Conservation (phyloP, 2,888 invertebrate genomes). For the Plagodis dolabraria region DNA sequence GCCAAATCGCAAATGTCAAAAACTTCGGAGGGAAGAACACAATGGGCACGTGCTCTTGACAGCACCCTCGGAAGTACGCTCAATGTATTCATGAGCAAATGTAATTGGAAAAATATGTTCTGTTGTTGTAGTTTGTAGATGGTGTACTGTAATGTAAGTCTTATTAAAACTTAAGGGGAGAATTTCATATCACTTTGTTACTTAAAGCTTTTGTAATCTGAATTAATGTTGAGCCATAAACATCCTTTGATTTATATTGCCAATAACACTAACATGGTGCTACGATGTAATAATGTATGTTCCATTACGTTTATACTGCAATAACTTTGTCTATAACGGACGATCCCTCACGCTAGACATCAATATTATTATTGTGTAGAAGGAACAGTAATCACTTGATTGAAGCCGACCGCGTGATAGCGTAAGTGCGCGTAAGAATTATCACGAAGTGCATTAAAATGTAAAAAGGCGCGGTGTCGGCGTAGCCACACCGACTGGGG, state of each 20-base stretch:
- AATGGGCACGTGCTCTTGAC: constrained; percentile 42
- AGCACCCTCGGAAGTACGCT: constrained; percentile 48
- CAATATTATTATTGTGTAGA: constrained; percentile 23
- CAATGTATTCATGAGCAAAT: constrained; percentile 46
- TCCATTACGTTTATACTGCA: constrained; percentile 23
- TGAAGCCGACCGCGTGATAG: constrained; percentile 40
- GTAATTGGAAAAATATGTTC: constrained; percentile 39
- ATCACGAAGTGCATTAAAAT: constrained; percentile 53
- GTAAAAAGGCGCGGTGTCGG: constrained; percentile 58
- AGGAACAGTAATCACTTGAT: constrained; percentile 38
- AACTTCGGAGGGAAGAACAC: constrained; percentile 47
- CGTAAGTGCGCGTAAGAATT: constrained; percentile 39
- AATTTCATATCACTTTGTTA: constrained; percentile 9
- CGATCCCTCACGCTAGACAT: constrained; percentile 21
- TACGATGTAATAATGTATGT: constrained; percentile 10
- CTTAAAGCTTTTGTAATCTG: constrained; percentile 11
- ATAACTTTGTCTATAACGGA: constrained; percentile 23
- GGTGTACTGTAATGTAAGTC: constrained; percentile 12
- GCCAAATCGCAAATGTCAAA: constrained; percentile 53
- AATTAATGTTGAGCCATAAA: constrained; percentile 19
- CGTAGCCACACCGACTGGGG: too few relatives aligned
- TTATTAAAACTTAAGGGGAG: constrained; percentile 13
- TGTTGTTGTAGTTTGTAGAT: constrained; percentile 21
- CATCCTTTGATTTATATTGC: constrained; percentile 21
- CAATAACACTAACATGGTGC: constrained; percentile 18